A percentile compares a stretch with the other conserved stretches of the same genome.
Evolutionary conservation across 1,140 invertebrate genomes (phyloP).

Genomic region (Rhyzopertha dominica): DNA sequence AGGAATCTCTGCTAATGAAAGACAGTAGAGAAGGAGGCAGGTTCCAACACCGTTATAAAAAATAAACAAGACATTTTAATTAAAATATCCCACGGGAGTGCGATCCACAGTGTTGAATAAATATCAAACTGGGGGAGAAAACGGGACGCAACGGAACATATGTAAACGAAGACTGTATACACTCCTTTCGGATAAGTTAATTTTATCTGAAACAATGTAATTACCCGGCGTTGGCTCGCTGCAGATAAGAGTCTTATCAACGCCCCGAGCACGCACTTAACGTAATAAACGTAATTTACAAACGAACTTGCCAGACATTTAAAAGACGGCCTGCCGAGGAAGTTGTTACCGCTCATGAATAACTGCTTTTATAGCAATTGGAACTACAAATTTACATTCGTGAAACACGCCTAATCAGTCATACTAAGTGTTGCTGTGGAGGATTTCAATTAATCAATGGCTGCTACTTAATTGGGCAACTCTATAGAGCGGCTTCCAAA

Average conservation of each 20-base stretch:
- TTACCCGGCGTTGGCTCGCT: constrained; percentile 21
- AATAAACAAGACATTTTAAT: constrained; percentile 2
- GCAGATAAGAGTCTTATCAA: constrained; percentile 28
- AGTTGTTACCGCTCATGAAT: no score
- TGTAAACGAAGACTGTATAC: constrained; percentile 21
- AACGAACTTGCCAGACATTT: constrained; percentile 27
- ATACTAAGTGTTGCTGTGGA: no score
- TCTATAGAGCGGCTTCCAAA: no score
- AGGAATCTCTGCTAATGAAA: no score
- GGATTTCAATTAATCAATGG: no score
- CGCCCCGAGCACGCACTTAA: constrained; percentile 31
- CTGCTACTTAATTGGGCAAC: no score
- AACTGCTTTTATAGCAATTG: no score
- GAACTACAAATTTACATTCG: no score
- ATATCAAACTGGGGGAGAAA: constrained; percentile 1
- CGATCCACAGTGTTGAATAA: constrained; percentile 5
- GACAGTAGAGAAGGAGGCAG: background rate
- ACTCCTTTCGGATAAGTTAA: constrained; percentile 32
- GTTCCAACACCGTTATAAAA: background rate
- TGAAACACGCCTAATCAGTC: no score
- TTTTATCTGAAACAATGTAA: constrained; percentile 34
- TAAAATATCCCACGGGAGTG: constrained; percentile 2
- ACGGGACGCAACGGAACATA: constrained; percentile 8
- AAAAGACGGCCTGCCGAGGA: no score
- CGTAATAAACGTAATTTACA: constrained; percentile 34